Conservation (phyloP, 2,888 invertebrate species). For the Dorcus parallelipipedus region DNA sequence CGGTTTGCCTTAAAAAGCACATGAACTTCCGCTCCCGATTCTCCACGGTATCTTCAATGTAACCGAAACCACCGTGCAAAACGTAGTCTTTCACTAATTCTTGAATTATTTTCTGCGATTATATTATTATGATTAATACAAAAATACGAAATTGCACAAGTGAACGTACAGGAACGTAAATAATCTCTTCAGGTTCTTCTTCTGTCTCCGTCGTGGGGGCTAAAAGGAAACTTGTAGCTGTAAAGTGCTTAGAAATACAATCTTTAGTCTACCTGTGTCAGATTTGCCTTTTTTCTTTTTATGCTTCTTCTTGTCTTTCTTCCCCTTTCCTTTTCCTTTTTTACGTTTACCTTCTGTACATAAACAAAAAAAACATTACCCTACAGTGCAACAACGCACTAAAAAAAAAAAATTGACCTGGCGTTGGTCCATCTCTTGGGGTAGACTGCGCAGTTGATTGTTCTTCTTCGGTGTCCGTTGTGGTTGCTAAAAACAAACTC, state of each 20-base stretch:
- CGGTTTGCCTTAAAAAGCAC: conserved; percentile 69
- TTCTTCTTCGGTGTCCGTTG: too few relatives aligned
- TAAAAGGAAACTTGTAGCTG: too few relatives aligned
- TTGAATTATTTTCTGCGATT: conserved; percentile 61
- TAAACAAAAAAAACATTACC: not conserved
- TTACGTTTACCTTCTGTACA: not conserved
- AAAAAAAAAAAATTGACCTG: too few relatives aligned
- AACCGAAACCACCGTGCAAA: conserved; percentile 66
- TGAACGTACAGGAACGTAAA: conserved; percentile 56
- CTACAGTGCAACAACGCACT: not conserved
- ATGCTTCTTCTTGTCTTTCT: conserved; percentile 13
- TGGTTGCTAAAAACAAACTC: too few relatives aligned
- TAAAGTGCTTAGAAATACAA: too few relatives aligned
- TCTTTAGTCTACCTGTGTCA: conserved; percentile 21
- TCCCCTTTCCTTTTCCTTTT: conserved; percentile 4
- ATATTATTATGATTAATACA: not conserved
- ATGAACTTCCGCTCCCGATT: conserved; percentile 54
- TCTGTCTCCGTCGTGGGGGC: conserved; percentile 47
- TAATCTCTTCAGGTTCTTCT: conserved; percentile 53
- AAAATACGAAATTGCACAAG: not conserved
- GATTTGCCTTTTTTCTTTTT: conserved; percentile 15
- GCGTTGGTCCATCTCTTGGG: not conserved
- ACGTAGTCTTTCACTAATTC: conserved; percentile 68
- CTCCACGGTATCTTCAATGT: conserved; percentile 43
- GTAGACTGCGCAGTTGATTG: not conserved